Conservation (phyloP, 2,888 invertebrate species). For the Metopia argyrocephala region DNA sequence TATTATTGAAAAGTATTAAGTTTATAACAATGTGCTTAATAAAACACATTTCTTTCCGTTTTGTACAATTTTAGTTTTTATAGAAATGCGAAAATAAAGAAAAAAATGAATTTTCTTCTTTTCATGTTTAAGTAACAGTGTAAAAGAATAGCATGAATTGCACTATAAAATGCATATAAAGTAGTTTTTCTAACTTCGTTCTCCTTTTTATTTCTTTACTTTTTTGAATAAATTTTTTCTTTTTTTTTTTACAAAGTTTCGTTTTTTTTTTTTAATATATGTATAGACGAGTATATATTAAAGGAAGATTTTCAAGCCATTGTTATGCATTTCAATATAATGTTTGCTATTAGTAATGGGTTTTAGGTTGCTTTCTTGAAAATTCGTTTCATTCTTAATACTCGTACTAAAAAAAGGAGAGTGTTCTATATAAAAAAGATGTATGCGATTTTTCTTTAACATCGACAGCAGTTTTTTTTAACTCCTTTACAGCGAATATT, state of each 20-base stretch:
- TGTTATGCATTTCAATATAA: conserved; percentile 53
- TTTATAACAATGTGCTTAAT: no score
- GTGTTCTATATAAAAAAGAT: conserved; percentile 21
- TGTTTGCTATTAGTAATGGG: conserved; percentile 25
- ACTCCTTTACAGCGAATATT: conserved; percentile 20
- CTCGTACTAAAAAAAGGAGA: no score
- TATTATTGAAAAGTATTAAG: no score
- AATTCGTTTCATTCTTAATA: no score
- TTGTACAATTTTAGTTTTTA: no score
- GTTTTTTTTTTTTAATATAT: conserved; percentile 12
- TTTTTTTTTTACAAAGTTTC: background rate
- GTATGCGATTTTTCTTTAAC: conserved; percentile 51
- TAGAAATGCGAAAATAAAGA: background rate
- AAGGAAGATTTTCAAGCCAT: conserved; percentile 39
- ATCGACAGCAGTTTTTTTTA: conserved; percentile 34
- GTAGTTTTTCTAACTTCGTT: conserved; percentile 32
- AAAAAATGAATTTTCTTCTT: conserved; percentile 31
- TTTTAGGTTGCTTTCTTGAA: conserved; percentile 37
- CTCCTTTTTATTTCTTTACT: background rate
- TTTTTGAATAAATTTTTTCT: conserved; percentile 10
- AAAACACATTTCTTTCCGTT: no score
- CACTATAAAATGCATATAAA: conserved; percentile 57
- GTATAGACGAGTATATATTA: no score
- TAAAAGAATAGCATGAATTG: conserved; percentile 54
- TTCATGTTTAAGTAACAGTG: conserved; percentile 41